phyloP scores from a whole-genome alignment of 2,113 vertebrate genomes.

The Pseudois nayaur region DNA sequence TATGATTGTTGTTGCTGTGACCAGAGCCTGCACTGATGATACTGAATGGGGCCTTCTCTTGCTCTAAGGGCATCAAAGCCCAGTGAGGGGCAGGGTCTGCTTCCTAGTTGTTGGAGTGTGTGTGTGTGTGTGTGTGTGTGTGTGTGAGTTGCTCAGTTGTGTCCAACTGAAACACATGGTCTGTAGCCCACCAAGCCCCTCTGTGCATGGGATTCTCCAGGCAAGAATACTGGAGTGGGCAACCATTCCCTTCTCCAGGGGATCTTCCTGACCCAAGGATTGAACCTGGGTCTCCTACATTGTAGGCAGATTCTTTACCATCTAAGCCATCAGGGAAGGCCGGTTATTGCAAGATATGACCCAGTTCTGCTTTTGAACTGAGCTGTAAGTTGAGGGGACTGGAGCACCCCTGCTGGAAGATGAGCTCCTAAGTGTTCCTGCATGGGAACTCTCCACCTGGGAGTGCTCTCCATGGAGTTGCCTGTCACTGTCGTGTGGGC shows the following conservation, averaged over 20 bases:
- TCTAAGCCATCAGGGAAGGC: neutral
- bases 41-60: neutral
- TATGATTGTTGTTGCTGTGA: neutral
- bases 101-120: neutral
- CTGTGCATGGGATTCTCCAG: neutral
- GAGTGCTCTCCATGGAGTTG: accelerated
- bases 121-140: neutral
- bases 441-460: neutral
- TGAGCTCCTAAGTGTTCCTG: neutral
- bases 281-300: neutral
- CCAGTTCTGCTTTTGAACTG: neutral
- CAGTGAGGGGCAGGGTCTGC: neutral
- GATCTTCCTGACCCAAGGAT: neutral
- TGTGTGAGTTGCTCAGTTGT: neutral
- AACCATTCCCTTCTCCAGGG: neutral
- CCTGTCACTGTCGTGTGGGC: accelerated
- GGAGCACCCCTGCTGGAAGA: neutral
- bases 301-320: neutral
- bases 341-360: neutral
- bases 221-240: neutral
- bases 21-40: neutral
- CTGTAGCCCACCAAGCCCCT: neutral
- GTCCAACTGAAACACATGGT: neutral
- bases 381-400: neutral
- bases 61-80: neutral